phyloP scores from a whole-genome alignment of 2,113 vertebrate genomes.

The Myrmophylax atrothorax region DNA sequence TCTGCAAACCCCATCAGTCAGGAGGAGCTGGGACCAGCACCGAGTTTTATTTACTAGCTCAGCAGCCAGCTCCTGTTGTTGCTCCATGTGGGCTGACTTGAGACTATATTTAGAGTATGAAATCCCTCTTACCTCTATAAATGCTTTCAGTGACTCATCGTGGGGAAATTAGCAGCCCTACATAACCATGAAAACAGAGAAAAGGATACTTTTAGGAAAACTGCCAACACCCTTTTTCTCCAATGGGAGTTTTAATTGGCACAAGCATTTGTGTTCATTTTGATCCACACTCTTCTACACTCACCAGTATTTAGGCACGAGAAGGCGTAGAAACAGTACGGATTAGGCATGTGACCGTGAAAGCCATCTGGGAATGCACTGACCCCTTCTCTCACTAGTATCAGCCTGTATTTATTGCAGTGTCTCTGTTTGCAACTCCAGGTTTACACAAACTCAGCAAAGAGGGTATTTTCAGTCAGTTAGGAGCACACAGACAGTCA shows the following conservation, averaged over 20 bases:
- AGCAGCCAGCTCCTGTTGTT: background rate
- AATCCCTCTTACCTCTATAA: slow-evolving; percentile 28
- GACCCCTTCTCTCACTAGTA: background rate
- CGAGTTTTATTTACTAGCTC: background rate
- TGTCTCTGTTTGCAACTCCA: background rate
- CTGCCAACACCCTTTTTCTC: background rate
- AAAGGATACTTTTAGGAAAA: background rate
- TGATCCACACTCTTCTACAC: background rate
- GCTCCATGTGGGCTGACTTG: background rate
- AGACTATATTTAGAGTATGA: slow-evolving; percentile 25
- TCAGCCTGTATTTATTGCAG: background rate
- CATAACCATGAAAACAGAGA: background rate
- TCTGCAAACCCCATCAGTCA: background rate
- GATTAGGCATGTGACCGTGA: background rate
- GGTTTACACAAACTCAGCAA: background rate
- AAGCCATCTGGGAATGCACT: background rate
- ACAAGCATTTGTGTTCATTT: background rate
- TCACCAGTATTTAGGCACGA: background rate
- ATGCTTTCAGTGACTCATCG: background rate
- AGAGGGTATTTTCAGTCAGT: background rate
- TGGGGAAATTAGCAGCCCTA: background rate
- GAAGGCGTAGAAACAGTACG: background rate
- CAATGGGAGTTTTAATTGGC: background rate
- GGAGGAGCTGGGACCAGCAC: background rate
- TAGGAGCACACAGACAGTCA: background rate